Conservation (phyloP, 2,113 vertebrate genomes). For the Pachypanchax playfairii region DNA sequence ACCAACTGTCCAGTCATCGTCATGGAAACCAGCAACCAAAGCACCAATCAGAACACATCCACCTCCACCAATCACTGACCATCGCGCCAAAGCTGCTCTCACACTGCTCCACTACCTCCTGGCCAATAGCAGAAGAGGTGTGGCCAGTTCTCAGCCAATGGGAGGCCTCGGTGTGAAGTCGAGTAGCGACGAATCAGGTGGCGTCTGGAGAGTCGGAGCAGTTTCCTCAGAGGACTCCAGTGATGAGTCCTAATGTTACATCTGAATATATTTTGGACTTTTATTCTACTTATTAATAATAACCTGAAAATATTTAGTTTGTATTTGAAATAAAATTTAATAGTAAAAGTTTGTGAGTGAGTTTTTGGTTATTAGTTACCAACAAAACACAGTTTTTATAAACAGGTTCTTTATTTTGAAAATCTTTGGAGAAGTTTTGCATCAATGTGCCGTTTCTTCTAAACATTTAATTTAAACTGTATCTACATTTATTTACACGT, state of each 20-base stretch:
- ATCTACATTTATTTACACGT: too few species aligned
- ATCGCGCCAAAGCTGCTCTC: not conserved
- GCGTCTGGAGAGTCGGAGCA: not conserved
- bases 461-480: too few species aligned
- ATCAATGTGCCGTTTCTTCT: not conserved
- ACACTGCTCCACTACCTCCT: conserved; percentile 31
- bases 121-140: conserved; percentile 1
- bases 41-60: conserved; percentile 19
- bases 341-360: too few species aligned
- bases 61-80: conserved; percentile 9
- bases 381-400: not conserved
- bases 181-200: conserved; percentile 5
- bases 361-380: too few species aligned
- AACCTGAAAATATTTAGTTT: not conserved
- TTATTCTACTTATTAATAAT: too few species aligned
- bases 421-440: not conserved
- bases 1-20: not conserved
- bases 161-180: not conserved
- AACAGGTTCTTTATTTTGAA: conserved; percentile 4
- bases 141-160: not conserved
- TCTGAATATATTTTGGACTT: not conserved
- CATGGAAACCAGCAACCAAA: conserved; percentile 13
- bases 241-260: conserved; percentile 33
- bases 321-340: too few species aligned
- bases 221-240: conserved; percentile 51